phyloP scores from a whole-genome alignment of 2,797 vertebrate genomes.

The Gastrophryne carolinensis region DNA sequence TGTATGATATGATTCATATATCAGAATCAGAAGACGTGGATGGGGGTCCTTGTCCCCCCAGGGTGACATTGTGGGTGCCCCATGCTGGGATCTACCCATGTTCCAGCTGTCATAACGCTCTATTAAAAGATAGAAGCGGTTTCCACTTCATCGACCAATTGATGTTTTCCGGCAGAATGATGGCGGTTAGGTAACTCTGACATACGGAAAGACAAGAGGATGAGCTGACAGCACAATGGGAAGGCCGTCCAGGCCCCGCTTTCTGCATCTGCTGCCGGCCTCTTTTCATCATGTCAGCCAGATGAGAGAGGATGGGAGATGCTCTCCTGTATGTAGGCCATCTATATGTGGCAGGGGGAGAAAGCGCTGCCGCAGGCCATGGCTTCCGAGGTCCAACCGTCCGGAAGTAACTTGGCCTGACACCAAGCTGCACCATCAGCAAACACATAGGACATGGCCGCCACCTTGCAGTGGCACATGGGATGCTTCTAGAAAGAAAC shows the following conservation, averaged over 20 bases:
- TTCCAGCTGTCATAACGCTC: too few species aligned
- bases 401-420: slow-evolving; percentile 27
- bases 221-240: background rate
- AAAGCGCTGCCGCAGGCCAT: slow-evolving; percentile 25
- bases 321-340: slow-evolving; percentile 12
- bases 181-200: background rate
- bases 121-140: too few species aligned
- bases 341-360: background rate
- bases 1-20: too few species aligned
- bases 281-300: slow-evolving; percentile 3
- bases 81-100: too few species aligned
- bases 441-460: background rate
- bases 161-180: background rate
- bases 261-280: background rate
- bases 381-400: background rate
- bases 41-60: too few species aligned
- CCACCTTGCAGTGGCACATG: background rate
- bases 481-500: too few species aligned
- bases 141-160: too few species aligned
- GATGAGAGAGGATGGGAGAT: slow-evolving; percentile 22
- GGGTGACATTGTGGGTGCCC: too few species aligned
- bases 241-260: too few species aligned
- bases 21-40: too few species aligned
- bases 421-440: background rate
- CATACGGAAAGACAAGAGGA: background rate